Percentiles rank a stretch among this genome's conserved stretches.
Conservation (phyloP, 2,797 vertebrate species). For the Graptemys geographica region DNA sequence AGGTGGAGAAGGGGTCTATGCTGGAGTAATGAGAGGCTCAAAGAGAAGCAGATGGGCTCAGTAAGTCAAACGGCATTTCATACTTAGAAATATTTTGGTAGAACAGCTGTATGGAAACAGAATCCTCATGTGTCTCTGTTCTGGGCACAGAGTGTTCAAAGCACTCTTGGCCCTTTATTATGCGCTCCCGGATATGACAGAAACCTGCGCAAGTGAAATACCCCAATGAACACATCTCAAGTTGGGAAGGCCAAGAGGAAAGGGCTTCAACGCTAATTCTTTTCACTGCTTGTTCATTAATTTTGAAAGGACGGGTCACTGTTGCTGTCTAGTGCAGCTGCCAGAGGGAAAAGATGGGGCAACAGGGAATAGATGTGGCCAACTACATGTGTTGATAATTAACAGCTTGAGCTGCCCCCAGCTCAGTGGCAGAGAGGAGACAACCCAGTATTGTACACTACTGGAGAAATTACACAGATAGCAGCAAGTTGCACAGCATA, state of each 20-base stretch:
- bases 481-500: not conserved
- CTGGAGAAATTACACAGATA: not conserved
- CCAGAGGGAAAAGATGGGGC: not conserved
- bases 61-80: not conserved
- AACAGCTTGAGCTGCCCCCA: not conserved
- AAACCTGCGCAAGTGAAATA: not conserved
- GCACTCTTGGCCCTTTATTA: not conserved
- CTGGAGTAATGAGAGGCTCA: rapidly evolving
- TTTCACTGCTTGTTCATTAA: not conserved
- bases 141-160: not conserved
- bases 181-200: not conserved
- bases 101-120: not conserved
- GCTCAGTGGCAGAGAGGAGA: not conserved
- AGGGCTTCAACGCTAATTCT: not conserved
- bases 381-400: not conserved
- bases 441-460: not conserved
- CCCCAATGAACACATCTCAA: not conserved
- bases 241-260: not conserved
- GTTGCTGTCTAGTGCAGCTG: not conserved
- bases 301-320: not conserved
- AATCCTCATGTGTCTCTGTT: not conserved
- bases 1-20: not conserved
- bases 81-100: not conserved
- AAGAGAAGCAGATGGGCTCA: not conserved
- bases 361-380: not conserved